Conservation (phyloP, 2,888 invertebrate species). For the Callinectes sapidus region DNA sequence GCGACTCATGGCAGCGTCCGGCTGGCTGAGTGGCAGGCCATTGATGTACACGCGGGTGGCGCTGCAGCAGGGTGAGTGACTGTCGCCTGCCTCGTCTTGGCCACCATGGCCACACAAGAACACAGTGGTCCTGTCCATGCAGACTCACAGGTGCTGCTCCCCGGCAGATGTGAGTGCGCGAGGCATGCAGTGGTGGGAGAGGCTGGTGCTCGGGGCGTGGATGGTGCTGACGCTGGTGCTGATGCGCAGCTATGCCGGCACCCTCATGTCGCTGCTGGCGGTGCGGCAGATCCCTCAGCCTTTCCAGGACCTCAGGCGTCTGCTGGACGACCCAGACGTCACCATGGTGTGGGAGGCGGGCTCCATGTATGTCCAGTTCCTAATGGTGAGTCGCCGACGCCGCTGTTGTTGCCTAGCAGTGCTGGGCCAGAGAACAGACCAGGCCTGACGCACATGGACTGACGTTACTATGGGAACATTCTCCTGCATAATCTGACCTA, state of each 20-base stretch:
- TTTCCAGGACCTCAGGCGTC: constrained; percentile 44
- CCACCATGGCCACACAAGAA: neutral
- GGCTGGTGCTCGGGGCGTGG: constrained; percentile 56
- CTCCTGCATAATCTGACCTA: too few species aligned
- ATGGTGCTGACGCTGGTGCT: constrained; percentile 55
- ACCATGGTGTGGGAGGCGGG: constrained; percentile 48
- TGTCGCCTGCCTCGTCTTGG: neutral
- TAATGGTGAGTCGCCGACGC: constrained; percentile 29
- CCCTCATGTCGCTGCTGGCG: constrained; percentile 64
- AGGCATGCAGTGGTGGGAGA: constrained; percentile 13
- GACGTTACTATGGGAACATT: too few species aligned
- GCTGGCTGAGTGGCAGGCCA: neutral
- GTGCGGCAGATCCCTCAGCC: constrained; percentile 58
- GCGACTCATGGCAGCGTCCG: neutral
- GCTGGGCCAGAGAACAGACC: too few species aligned
- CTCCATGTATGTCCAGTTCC: constrained; percentile 45
- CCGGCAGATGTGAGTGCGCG: constrained; percentile 4
- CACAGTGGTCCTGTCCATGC: neutral
- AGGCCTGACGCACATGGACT: too few species aligned
- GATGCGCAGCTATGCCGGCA: constrained; percentile 53
- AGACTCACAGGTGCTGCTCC: neutral
- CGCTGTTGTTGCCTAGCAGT: neutral
- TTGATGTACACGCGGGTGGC: constrained; percentile 2
- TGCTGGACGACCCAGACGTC: constrained; percentile 36
- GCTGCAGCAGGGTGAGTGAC: constrained; percentile 36